Conservation (phyloP, 1,140 invertebrate genomes). For the Trachymyrmex cornetzi region DNA sequence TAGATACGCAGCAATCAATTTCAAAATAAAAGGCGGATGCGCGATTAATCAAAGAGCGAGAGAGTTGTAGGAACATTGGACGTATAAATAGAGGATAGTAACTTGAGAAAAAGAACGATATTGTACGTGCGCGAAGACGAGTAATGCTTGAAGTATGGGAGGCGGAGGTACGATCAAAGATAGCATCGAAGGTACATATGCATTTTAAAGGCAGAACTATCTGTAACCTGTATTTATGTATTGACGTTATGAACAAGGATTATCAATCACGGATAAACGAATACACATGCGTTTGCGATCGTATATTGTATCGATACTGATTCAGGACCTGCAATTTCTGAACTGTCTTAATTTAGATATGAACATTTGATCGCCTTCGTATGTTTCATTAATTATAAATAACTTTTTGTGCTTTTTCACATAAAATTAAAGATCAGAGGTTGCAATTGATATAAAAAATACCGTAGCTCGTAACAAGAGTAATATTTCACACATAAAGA, state of each 20-base stretch:
- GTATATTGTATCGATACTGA: background rate
- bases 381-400: background rate
- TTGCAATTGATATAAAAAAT: background rate
- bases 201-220: constrained; percentile 61
- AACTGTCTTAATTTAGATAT: constrained; percentile 35
- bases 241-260: constrained; percentile 63
- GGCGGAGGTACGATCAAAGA: constrained; percentile 57
- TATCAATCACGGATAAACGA: constrained; percentile 59
- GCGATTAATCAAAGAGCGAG: constrained; percentile 52
- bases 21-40: constrained; percentile 47
- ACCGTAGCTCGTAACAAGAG: background rate
- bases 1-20: constrained; percentile 35
- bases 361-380: background rate
- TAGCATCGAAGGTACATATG: constrained; percentile 54
- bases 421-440: background rate
- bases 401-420: background rate
- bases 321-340: constrained; percentile 2
- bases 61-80: constrained; percentile 41
- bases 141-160: constrained; percentile 48
- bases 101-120: constrained; percentile 33
- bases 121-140: constrained; percentile 55
- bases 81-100: constrained; percentile 43
- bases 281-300: constrained; percentile 12
- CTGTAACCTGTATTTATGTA: constrained; percentile 61
- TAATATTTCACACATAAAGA: background rate